Conservation (phyloP, 2,113 vertebrate genomes). For the Syrmaticus mikado region DNA sequence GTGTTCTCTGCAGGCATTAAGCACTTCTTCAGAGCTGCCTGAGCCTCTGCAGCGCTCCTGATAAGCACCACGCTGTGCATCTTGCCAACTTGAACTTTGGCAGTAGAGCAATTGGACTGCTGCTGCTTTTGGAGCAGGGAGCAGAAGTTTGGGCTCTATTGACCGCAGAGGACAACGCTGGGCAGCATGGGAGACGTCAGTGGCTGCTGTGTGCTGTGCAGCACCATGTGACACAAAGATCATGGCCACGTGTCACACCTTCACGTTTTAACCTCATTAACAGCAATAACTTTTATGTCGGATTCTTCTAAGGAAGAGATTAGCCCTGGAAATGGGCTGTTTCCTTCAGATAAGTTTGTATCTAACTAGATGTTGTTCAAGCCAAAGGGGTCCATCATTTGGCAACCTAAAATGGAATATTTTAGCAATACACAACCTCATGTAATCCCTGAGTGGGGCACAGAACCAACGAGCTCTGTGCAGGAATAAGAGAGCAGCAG, state of each 20-base stretch:
- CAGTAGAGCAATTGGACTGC: neutral
- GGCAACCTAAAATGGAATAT: neutral
- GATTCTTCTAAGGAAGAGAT: neutral
- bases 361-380: neutral
- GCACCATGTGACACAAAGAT: neutral
- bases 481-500: neutral
- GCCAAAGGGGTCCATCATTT: neutral
- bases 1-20: rapidly evolving
- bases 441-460: neutral
- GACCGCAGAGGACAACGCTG: rapidly evolving
- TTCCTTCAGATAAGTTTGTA: neutral
- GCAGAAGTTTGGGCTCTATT: neutral
- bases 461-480: neutral
- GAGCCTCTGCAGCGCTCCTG: neutral
- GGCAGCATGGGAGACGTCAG: rapidly evolving
- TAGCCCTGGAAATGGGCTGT: neutral
- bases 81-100: neutral
- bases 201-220: neutral
- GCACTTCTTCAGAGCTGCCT: rapidly evolving
- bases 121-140: neutral
- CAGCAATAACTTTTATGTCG: neutral
- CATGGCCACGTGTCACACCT: neutral
- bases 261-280: neutral
- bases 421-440: neutral
- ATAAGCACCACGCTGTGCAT: neutral